Base-by-base conservation (phyloP, 2,888 invertebrate species). In the Thecocarcelia acutangulata region DNA sequence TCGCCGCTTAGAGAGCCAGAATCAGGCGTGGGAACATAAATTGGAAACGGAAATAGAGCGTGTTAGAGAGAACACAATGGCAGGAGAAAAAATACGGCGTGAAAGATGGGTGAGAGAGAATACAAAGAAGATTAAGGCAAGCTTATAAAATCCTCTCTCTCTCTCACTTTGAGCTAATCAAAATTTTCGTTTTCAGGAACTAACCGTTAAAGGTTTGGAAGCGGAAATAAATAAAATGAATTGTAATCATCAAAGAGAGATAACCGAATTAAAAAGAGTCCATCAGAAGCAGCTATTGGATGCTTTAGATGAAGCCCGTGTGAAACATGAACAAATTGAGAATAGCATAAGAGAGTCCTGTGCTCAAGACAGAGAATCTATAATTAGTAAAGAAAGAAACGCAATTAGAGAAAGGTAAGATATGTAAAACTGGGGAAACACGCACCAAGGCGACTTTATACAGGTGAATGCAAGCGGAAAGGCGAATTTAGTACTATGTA, bases 121-220 rank as follows among this genome's bases (percentile, higher is more conserved):
- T 90, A 96, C 96, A 3, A 95, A 96, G 86, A 96, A 96, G 91
- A 96, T 96, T 69, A 96, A 96, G 93, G 96, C 95, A 86, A 28
- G 66, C 28, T 11, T 3, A n/a, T 21, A 2, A 13, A 11, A 19
- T 8, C 33, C 11, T 28, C 24, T 17, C 9, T 3, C 12, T n/a
- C n/a, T n/a, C 5, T 12, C 0, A 13, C 4, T 17, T n/a, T 19
- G 13, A 28, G 6, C 44, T 52, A 3, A 19, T 15, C 12, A n/a
- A 8, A 15, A 15, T 58, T 33, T 21, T 21, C 19, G 52, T 28
- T 50, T 61, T 6, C 33, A 94, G 95, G 96, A 96, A 88, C 91
- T 96, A 87, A 96, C 97, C 4, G 95, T 97, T 0, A 96, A 96
- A 91, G 96, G 96, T 0, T 89, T 97, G n/a, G 96, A 97, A 90